Percentiles rank a stretch among this genome's conserved stretches.
Conservation (phyloP, 1,140 invertebrate species). For the Oryctes rhinoceros region DNA sequence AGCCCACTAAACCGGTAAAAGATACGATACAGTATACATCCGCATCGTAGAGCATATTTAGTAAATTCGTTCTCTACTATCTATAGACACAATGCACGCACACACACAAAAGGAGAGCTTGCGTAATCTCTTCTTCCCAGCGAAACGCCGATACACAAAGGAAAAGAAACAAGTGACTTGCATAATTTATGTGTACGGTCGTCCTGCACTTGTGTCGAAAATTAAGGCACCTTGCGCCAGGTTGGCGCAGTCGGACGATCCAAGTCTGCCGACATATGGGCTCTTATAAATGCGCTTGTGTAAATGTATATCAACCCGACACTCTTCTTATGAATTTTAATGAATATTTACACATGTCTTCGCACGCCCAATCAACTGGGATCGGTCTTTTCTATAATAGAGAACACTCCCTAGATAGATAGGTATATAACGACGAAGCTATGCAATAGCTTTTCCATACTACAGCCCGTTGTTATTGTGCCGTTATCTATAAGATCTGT, state of each 20-base stretch:
- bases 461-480: constrained; percentile 6
- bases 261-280: background rate
- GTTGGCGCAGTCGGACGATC: background rate
- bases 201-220: constrained; percentile 22
- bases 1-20: no score
- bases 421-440: background rate
- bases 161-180: constrained; percentile 20
- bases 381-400: constrained; percentile 36
- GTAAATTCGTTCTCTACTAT: no score
- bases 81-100: no score
- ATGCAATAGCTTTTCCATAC: constrained; percentile 8
- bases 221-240: constrained; percentile 26
- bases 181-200: background rate
- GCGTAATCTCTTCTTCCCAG: background rate
- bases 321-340: constrained; percentile 36
- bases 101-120: background rate
- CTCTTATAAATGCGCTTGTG: constrained; percentile 2
- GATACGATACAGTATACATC: no score
- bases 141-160: background rate
- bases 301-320: background rate
- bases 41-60: no score
- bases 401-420: constrained; percentile 35
- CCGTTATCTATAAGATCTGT: constrained; percentile 32
- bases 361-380: constrained; percentile 29
- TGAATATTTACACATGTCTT: constrained; percentile 37